These are phyloP conservation scores for Eupithecia insigniata DNA, from an alignment of 2,888 invertebrate species.

Conservation along the genomic window DNA sequence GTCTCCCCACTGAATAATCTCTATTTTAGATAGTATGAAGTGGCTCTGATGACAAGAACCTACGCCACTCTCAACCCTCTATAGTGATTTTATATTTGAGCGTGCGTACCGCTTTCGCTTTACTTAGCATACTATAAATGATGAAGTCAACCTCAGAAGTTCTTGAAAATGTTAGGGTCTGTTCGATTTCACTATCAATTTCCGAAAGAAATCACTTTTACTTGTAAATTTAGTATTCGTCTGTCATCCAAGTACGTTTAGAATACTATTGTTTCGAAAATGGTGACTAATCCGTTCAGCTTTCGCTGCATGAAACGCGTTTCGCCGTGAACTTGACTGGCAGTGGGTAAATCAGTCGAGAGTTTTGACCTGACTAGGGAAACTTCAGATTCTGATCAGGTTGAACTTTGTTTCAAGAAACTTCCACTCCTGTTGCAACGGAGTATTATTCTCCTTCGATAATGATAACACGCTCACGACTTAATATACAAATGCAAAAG, in stretches of 20 bases:
- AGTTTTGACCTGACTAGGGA: conserved; percentile 31
- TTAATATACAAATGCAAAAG: conserved; percentile 2
- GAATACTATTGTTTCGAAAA: conserved; percentile 39
- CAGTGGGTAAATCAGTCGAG: conserved; percentile 47
- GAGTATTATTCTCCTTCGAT: not conserved
- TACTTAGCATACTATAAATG: conserved; percentile 13
- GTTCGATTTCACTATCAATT: conserved; percentile 28
- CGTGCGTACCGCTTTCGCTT: conserved; percentile 16
- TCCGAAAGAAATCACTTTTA: conserved; percentile 31
- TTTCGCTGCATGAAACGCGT: conserved; percentile 44
- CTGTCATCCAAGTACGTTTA: conserved; percentile 20
- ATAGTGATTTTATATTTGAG: not conserved
- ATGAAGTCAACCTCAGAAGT: not conserved
- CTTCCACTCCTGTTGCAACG: conserved; percentile 1
- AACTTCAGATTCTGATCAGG: conserved; percentile 21
- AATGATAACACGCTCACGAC: conserved; percentile 10
- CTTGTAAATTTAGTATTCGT: conserved; percentile 30
- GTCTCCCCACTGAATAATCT: not conserved
- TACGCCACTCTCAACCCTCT: conserved; percentile 20
- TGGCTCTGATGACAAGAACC: conserved; percentile 3
- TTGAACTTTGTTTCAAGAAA: conserved; percentile 3
- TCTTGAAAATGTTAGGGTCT: conserved; percentile 5
- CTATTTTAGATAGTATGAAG: not conserved
- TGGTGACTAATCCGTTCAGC: conserved; percentile 40
- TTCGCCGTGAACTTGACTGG: conserved; percentile 37